These are phyloP conservation scores for Drosophila albomicans DNA, from an alignment of 1,140 invertebrate genomes.

Conservation along the genomic window DNA sequence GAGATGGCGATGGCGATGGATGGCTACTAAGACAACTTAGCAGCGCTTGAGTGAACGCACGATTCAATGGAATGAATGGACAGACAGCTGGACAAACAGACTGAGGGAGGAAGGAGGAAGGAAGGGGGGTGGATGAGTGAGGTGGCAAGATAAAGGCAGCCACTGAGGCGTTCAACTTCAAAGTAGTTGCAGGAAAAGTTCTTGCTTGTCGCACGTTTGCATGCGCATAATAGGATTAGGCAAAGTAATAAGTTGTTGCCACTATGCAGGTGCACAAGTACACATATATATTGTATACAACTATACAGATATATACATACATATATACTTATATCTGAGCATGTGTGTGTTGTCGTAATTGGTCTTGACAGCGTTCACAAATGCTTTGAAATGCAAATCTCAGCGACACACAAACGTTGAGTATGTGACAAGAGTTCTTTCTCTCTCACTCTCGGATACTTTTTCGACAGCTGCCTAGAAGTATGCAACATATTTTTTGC, in stretches of 20 bases:
- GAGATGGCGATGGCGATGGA: not conserved
- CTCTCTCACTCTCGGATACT: slow-evolving; percentile 24
- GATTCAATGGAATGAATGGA: slow-evolving; percentile 76
- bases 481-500: slow-evolving; percentile 75
- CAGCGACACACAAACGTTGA: slow-evolving; percentile 50
- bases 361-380: slow-evolving; percentile 38
- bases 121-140: slow-evolving; percentile 2
- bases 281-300: slow-evolving; percentile 5
- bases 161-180: slow-evolving; percentile 66
- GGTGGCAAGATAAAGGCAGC: slow-evolving; percentile 49
- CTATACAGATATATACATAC: not conserved
- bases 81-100: slow-evolving; percentile 48
- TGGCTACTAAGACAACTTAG: slow-evolving; percentile 74
- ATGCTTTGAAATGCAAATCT: slow-evolving; percentile 78
- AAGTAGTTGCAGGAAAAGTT: slow-evolving; percentile 76
- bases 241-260: slow-evolving; percentile 79
- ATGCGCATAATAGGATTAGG: slow-evolving; percentile 83
- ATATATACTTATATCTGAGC: slow-evolving; percentile 1
- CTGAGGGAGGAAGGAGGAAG: not conserved
- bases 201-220: slow-evolving; percentile 76
- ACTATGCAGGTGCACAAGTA: slow-evolving; percentile 35
- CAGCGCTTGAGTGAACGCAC: slow-evolving; percentile 74
- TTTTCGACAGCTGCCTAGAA: slow-evolving; percentile 68
- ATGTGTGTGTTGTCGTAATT: slow-evolving; percentile 2
- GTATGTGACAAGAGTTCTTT: slow-evolving; percentile 3